Evolutionary conservation across 2,797 vertebrate genomes (phyloP), one percentile per base, ranked within the genome.

Genomic region (Xiphophorus birchmanni): DNA sequence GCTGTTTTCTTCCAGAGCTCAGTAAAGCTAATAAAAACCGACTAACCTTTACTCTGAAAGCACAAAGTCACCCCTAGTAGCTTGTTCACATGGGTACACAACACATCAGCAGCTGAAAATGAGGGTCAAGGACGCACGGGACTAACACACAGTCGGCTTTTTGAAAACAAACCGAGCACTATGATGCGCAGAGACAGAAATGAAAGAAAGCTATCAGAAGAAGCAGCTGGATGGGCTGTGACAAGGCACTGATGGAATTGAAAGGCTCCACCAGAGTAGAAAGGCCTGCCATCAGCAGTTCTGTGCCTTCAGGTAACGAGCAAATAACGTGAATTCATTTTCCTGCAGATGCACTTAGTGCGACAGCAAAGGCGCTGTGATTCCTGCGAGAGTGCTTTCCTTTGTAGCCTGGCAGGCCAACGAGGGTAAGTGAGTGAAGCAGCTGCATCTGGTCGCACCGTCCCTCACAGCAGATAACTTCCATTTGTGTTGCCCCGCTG

Each of bases 131-230:
- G 93, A 88, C 92, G 80, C 71, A 77, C 42, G 73, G 82, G 80
- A 83, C 81, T 80, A 75, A 18, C 83, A 80, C 86, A 90, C 85
- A 75, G 86, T 83, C 75, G 81, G 87, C 76, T 88, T 88, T 80
- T 84, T 74, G 47, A 71, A 89, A 90, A 90, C 84, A 89, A 91
- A 85, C 82, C 71, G 60, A 50, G 80, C 73, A 54, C 73, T 12
- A 32, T 72, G 84, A 81, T 54, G 76, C 56, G 45, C 56, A 77
- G 75, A 73, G 45, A 79, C 42, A 44, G 76, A 5, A 79, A 78
- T 83, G 84, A 90, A 75, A 93, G 90, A 93, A 90, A 90, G 91
- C 91, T 92, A 94, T 93, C 93, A 92, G 91, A 77, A 65, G 74
- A 0, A 78, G 86, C 91, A 94, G 90, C 91, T 80, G 90, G 88